phyloP scores from a whole-genome alignment of 2,113 vertebrate species.

The Bagarius yarrelli region DNA sequence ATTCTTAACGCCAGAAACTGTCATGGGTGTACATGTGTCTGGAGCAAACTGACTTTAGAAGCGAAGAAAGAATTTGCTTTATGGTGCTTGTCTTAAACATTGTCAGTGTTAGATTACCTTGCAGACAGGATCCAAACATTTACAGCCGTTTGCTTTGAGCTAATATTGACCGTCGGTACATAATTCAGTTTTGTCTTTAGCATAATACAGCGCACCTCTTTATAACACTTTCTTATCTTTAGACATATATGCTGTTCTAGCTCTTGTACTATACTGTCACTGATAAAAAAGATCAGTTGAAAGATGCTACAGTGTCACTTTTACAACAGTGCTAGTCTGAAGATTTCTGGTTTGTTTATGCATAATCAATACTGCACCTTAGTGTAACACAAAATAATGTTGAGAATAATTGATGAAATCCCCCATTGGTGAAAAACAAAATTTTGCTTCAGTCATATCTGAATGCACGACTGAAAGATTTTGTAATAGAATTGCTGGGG shows the following conservation, averaged over 20 bases:
- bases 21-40: slow-evolving; percentile 10
- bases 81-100: slow-evolving; percentile 14
- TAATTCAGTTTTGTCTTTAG: slow-evolving; percentile 14
- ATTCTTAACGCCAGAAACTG: slow-evolving; percentile 25
- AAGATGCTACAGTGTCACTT: not conserved
- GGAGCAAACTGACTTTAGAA: not conserved
- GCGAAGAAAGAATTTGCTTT: slow-evolving; percentile 14
- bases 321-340: not conserved
- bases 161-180: slow-evolving; percentile 15
- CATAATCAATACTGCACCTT: not conserved
- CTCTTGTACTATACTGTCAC: not conserved
- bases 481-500: not conserved
- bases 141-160: slow-evolving; percentile 34
- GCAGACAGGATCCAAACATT: not conserved
- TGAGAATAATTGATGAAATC: not conserved
- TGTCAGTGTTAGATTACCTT: not conserved
- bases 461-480: not conserved
- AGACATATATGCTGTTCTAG: not conserved
- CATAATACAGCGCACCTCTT: not conserved
- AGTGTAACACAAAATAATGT: not conserved
- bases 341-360: not conserved
- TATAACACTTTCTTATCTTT: slow-evolving; percentile 17
- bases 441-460: no score
- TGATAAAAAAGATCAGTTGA: not conserved
- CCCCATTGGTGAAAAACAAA: no score